Base-by-base conservation (phyloP, 2,888 invertebrate genomes). In the Lasioglossum leucozonium region DNA sequence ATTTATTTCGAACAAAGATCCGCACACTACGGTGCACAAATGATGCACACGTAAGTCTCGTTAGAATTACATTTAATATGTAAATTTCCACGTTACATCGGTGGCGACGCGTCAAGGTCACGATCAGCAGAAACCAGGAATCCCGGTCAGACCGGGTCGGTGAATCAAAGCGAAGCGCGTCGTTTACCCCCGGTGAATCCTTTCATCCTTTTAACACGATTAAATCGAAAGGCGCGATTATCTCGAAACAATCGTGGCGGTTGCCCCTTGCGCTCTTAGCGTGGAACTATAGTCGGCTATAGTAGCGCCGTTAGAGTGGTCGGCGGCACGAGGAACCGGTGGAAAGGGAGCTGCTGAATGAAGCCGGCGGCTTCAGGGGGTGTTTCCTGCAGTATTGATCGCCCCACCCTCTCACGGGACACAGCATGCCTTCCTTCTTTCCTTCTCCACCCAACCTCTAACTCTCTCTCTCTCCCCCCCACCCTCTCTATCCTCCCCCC, bases 301-400 rank as follows among this genome's bases (percentile, higher is more conserved):
- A 89, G 85, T 79, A 79, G 67, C 82, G 55, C 47, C 71, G 87
- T 79, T 79, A 65, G 55, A 84, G 65, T 18, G 72, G 73, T 65
- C 58, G 71, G 78, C 67, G 77, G 62, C 44, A 84, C 72, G 81
- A 80, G 82, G 81, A 82, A 77, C 44, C 79, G 84, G 72, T 82
- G 83, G 81, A 58, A 81, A 87, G 85, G 72, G 87, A 82, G 87
- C 84, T 90, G 84, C 89, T 92, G 92, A 91, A 92, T 92, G 92
- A 92, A 92, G 92, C 88, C 90, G 90, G 91, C 90, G 90, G 91
- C 86, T 89, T 91, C 88, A 86, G 88, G 87, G 88, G 88, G 79
- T 91, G 90, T 90, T 58, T 91, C 84, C 89, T 86, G 91, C 93
- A 89, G 93, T 94, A 94, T 94, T 93, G 94, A 94, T 94, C 94